phyloP scores from a whole-genome alignment of 2,797 vertebrate genomes.

The Macropus fuliginosus region DNA sequence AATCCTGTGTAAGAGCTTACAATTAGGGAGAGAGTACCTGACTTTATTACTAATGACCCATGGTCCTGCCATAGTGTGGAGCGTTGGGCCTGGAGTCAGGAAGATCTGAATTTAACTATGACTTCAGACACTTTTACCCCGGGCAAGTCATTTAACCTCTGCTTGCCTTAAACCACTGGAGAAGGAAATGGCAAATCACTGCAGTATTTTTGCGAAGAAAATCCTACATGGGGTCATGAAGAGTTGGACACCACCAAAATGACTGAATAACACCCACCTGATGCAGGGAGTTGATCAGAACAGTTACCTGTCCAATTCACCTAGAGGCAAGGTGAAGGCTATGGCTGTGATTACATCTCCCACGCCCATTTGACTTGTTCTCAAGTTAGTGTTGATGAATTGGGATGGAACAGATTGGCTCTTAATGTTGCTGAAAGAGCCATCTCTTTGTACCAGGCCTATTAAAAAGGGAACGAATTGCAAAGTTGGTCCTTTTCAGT shows the following conservation, averaged over 20 bases:
- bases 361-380: not conserved
- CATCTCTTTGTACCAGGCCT: not conserved
- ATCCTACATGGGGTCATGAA: not conserved
- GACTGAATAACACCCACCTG: not conserved
- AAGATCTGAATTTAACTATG: not conserved
- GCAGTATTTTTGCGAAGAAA: not conserved
- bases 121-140: not conserved
- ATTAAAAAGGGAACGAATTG: not conserved
- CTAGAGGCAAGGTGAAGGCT: not conserved
- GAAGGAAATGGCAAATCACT: not conserved
- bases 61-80: not conserved
- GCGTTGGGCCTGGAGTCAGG: not conserved
- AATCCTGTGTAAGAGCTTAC: too few relatives aligned
- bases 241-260: not conserved
- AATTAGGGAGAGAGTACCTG: too few relatives aligned
- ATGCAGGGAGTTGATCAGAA: not conserved
- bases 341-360: not conserved
- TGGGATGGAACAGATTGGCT: not conserved
- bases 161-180: not conserved
- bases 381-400: not conserved
- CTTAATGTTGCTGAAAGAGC: not conserved
- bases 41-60: not conserved
- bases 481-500: not conserved
- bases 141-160: not conserved
- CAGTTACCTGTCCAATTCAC: not conserved